Base-by-base conservation (phyloP, 2,113 vertebrate genomes). In the Andinoacara biseriatus region DNA sequence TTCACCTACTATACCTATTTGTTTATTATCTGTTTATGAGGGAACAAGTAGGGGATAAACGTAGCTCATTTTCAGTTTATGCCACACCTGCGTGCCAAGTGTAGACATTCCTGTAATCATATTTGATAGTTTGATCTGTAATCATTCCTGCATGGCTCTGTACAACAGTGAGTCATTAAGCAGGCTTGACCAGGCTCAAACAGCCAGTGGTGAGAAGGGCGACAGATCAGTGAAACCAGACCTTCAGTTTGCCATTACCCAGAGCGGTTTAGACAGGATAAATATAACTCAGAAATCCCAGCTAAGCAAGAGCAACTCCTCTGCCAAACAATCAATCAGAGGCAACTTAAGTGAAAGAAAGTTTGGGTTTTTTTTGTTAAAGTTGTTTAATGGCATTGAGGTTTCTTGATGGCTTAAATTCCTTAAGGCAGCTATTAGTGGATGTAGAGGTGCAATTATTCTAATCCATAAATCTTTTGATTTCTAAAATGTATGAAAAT, bases 161-260 rank as follows among this genome's bases (percentile, higher is more conserved):
- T 74, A 67, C 52, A 24, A 46, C 52, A 61, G 31, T 10, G 57
- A 72, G 67, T 77, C 62, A 74, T 31, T 43, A 52, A 85, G 69
- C 5, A 38, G 80, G 40, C 83, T 22, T 87, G 24, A 81, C 60
- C 8, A 15, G 76, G 31, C 75, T 77, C 18, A 24, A 78, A 76
- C 56, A 40, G 60, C 60, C 62, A 58, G 82, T 43, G 7, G 43
- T 62, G 52, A 86, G 58, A 58, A 86, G 61, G 85, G 77, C 86
- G 87, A 93, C 88, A 85, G 83, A 84, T 92, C 82, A 82, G 90
- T 94, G 94, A 95, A 95, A 94, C 88, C 40, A 88, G 94, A 96
- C 81, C 93, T 90, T 87, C 72, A 82, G 78, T 75, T 90, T 91
- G 91, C 76, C 86, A 90, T 95, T 90, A 87, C 75, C 77, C 5